A percentile compares a stretch with the other conserved stretches of the same genome.
phyloP scores from a whole-genome alignment of 2,888 invertebrate species.

The Oconnorella tubifera region DNA sequence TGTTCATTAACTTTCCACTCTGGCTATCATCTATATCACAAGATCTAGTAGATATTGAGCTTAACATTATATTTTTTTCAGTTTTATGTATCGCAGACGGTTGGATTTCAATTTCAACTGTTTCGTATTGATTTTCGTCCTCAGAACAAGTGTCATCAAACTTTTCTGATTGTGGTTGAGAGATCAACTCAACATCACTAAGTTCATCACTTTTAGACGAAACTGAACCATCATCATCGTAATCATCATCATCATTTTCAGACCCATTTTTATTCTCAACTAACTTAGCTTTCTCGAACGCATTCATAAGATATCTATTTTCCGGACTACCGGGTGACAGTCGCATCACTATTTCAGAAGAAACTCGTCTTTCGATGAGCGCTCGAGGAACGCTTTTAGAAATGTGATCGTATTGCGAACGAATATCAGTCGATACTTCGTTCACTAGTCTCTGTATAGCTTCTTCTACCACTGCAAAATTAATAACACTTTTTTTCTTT shows the following conservation, averaged over 20 bases:
- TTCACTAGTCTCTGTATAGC: constrained; percentile 34
- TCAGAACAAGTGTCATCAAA: not conserved
- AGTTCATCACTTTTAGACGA: not conserved
- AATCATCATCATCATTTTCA: constrained; percentile 1
- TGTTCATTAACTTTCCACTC: not conserved
- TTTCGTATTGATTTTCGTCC: not conserved
- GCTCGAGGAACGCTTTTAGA: constrained; percentile 16
- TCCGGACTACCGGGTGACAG: constrained; percentile 17
- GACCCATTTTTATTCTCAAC: too few species aligned
- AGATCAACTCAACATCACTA: not conserved
- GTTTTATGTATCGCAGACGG: not conserved
- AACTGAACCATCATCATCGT: not conserved
- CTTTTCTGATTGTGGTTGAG: not conserved
- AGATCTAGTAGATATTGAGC: too few species aligned
- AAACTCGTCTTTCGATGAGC: constrained; percentile 22
- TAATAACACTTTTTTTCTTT: constrained; percentile 30
- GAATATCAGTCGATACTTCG: constrained; percentile 31
- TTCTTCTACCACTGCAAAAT: constrained; percentile 33
- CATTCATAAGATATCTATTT: constrained; percentile 5
- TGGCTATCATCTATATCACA: too few species aligned
- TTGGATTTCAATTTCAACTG: not conserved
- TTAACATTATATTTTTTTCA: not conserved
- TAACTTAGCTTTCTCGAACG: constrained; percentile 13
- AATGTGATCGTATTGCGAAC: constrained; percentile 20
- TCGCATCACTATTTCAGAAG: constrained; percentile 21